A percentile compares a stretch with the other conserved stretches of the same genome.
Conservation (phyloP, 1,140 invertebrate genomes). For the Adoxophyes honmai region DNA sequence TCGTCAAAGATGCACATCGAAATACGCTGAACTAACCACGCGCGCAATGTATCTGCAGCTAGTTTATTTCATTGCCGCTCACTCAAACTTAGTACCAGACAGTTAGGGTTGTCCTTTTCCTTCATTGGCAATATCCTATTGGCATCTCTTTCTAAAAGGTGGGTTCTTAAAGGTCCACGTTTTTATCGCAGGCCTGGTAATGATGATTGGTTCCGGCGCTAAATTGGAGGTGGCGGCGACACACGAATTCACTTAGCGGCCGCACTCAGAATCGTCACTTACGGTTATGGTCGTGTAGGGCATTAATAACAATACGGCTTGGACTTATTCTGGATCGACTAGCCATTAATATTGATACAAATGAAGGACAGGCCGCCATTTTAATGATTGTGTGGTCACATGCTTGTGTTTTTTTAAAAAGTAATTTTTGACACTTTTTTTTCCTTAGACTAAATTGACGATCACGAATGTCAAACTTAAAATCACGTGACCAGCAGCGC, state of each 20-base stretch:
- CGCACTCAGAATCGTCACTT: background rate
- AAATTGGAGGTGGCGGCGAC: slow-evolving; percentile 60
- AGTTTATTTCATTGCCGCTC: no score
- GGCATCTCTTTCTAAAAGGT: slow-evolving; percentile 45
- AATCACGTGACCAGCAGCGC: no score
- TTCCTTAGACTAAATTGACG: no score
- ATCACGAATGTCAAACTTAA: no score
- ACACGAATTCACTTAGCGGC: slow-evolving; percentile 68
- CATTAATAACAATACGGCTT: slow-evolving; percentile 26
- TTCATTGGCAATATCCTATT: slow-evolving; percentile 17
- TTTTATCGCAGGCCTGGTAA: slow-evolving; percentile 58
- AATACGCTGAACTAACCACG: no score
- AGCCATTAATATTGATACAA: background rate
- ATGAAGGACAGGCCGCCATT: no score
- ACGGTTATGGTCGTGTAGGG: slow-evolving; percentile 16
- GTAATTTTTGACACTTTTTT: no score
- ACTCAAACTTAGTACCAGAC: no score
- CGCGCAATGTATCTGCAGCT: no score
- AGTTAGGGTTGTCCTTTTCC: slow-evolving; percentile 39
- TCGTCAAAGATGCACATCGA: no score
- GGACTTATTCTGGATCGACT: background rate
- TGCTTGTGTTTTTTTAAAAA: no score
- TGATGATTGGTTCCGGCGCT: slow-evolving; percentile 62
- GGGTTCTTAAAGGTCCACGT: slow-evolving; percentile 39
- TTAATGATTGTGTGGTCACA: no score